A percentile compares a stretch with the other conserved stretches of the same genome.
Conservation (phyloP, 2,113 vertebrate genomes). For the Thomomys bottae region DNA sequence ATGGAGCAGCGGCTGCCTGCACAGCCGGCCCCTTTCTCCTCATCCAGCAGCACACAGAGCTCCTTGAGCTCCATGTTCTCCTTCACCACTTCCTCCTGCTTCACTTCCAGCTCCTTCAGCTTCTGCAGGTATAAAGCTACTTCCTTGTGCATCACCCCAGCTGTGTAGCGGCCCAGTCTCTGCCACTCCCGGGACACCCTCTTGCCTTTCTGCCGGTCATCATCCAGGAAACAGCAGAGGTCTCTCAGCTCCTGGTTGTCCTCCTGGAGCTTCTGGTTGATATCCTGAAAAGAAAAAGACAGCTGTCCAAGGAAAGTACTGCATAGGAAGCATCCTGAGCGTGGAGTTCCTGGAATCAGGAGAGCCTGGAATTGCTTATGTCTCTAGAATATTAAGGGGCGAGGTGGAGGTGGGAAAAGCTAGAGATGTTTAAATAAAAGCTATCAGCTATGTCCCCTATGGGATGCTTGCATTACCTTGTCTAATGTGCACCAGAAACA, state of each 20-base stretch:
- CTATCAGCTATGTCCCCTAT: background rate
- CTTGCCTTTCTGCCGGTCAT: conserved; percentile 97
- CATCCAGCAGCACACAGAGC: conserved; percentile 95
- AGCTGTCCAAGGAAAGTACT: background rate
- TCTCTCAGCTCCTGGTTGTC: conserved; percentile 98
- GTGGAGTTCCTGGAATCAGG: background rate
- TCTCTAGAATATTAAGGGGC: background rate
- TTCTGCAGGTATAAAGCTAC: conserved; percentile 95
- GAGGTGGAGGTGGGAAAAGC: background rate
- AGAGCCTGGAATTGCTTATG: background rate
- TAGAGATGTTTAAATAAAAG: background rate
- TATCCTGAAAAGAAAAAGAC: conserved; percentile 88
- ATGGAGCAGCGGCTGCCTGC: conserved; percentile 92
- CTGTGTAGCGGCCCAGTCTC: conserved; percentile 94
- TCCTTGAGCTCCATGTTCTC: conserved; percentile 98
- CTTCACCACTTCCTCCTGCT: conserved; percentile 93
- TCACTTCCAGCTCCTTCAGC: conserved; percentile 94
- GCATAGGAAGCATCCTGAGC: rapidly evolving
- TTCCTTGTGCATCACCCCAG: conserved; percentile 95
- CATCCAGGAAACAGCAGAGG: conserved; percentile 97
- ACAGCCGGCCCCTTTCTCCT: conserved; percentile 88
- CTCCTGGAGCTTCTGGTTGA: conserved; percentile 98
- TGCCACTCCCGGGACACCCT: conserved; percentile 97
- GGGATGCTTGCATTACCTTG: background rate
- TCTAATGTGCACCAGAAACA: background rate